Conservation (phyloP, 1,140 invertebrate species). For the Zaprionus gabonicus region DNA sequence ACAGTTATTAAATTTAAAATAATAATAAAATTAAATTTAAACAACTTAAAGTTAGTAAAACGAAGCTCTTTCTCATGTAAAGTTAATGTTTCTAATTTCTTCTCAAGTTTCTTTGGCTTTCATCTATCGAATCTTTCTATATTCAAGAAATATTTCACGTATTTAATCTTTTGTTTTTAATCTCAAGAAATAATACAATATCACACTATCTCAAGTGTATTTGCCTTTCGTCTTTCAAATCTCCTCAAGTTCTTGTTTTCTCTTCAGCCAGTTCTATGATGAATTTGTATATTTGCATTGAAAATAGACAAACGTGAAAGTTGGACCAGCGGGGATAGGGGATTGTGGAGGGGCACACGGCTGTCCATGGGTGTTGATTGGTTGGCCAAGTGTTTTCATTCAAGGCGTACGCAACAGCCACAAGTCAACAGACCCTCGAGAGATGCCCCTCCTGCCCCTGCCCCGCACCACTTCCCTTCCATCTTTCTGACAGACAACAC, state of each 20-base stretch:
- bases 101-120: background rate
- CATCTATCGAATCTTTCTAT: background rate
- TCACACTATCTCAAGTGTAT: slow-evolving; percentile 20
- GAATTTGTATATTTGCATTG: slow-evolving; percentile 74
- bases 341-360: background rate
- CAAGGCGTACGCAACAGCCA: slow-evolving; percentile 51
- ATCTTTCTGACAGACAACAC: slow-evolving; percentile 19
- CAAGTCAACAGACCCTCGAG: slow-evolving; percentile 64
- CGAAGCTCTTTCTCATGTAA: no score
- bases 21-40: background rate
- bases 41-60: background rate
- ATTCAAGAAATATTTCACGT: background rate
- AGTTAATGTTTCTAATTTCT: background rate
- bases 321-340: slow-evolving; percentile 25
- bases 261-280: slow-evolving; percentile 46
- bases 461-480: background rate
- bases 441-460: background rate
- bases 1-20: background rate
- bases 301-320: slow-evolving; percentile 62
- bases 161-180: background rate
- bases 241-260: slow-evolving; percentile 10
- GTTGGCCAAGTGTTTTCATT: slow-evolving; percentile 75
- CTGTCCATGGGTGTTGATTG: slow-evolving; percentile 46
- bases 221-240: slow-evolving; percentile 8
- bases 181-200: background rate